A percentile compares a stretch with the other conserved stretches of the same genome.
Conservation (phyloP, 2,113 vertebrate genomes). For the Phycodurus eques region DNA sequence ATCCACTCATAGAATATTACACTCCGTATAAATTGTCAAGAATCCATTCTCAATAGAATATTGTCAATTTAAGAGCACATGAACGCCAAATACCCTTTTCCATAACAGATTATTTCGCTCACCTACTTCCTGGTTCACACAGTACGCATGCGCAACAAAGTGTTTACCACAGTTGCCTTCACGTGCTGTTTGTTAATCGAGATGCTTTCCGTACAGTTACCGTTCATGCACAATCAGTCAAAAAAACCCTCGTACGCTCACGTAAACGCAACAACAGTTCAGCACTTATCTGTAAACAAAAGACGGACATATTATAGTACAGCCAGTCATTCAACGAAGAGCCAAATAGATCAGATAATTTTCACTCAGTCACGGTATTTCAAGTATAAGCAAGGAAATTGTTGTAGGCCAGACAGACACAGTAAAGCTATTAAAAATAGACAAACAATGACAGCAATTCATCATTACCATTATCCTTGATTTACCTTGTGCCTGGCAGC, state of each 20-base stretch:
- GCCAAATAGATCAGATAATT: neutral
- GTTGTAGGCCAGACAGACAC: no score
- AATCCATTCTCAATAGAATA: constrained; percentile 32
- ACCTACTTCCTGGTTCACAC: constrained; percentile 51
- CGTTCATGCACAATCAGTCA: neutral
- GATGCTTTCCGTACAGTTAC: neutral
- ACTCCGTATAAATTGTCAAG: constrained; percentile 7
- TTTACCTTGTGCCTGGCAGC: neutral
- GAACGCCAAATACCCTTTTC: neutral
- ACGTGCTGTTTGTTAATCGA: neutral
- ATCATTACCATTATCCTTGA: neutral
- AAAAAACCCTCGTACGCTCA: neutral
- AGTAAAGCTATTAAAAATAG: no score
- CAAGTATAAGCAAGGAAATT: no score
- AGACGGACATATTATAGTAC: neutral
- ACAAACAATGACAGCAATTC: neutral
- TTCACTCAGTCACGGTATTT: neutral
- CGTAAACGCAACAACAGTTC: neutral
- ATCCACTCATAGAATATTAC: neutral
- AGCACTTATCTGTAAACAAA: neutral
- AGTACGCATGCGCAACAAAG: constrained; percentile 46
- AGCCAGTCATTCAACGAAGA: neutral
- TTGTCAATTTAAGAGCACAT: neutral
- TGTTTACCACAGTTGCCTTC: constrained; percentile 32
- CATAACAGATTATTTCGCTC: constrained; percentile 24